A percentile compares a stretch with the other conserved stretches of the same genome.
phyloP scores from a whole-genome alignment of 1,140 invertebrate genomes.

The Drosophila santomea region DNA sequence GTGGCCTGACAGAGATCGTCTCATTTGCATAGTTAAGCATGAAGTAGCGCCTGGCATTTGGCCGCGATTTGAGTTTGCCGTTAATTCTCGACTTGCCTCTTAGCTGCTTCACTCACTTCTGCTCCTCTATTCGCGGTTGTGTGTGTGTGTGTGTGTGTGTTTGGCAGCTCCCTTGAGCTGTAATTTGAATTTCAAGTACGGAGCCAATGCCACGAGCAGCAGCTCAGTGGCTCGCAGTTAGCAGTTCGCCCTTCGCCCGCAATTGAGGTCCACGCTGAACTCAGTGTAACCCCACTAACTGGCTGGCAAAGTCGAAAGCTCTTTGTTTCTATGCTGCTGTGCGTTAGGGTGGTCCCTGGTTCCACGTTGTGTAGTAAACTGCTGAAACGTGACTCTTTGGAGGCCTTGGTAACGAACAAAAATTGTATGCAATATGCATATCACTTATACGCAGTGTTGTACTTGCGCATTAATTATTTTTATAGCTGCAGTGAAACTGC shows the following conservation, averaged over 20 bases:
- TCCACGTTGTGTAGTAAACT: neutral
- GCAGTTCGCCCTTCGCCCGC: neutral
- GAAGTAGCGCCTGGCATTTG: slow-evolving; percentile 22
- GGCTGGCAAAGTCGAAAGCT: slow-evolving; percentile 16
- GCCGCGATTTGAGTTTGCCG: slow-evolving; percentile 34
- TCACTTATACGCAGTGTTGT: slow-evolving; percentile 16
- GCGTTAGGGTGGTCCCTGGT: slow-evolving; percentile 11
- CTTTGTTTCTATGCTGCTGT: slow-evolving; percentile 48
- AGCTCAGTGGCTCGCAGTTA: neutral
- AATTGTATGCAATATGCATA: neutral
- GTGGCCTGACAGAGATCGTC: slow-evolving; percentile 28
- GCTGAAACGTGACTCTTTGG: no score
- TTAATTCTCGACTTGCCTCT: slow-evolving; percentile 37
- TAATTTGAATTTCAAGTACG: slow-evolving; percentile 77
- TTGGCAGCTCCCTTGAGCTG: slow-evolving; percentile 54
- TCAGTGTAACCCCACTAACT: slow-evolving; percentile 6
- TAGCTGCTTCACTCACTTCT: neutral
- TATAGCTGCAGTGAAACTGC: no score
- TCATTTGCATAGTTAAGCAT: slow-evolving; percentile 45
- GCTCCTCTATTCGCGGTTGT: neutral
- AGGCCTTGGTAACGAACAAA: neutral
- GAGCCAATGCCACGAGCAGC: slow-evolving; percentile 38
- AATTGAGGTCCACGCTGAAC: neutral
- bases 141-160: neutral
- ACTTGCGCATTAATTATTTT: neutral